Evolutionary conservation across 1,140 invertebrate genomes (phyloP).

Genomic region (Mercenaria mercenaria): DNA sequence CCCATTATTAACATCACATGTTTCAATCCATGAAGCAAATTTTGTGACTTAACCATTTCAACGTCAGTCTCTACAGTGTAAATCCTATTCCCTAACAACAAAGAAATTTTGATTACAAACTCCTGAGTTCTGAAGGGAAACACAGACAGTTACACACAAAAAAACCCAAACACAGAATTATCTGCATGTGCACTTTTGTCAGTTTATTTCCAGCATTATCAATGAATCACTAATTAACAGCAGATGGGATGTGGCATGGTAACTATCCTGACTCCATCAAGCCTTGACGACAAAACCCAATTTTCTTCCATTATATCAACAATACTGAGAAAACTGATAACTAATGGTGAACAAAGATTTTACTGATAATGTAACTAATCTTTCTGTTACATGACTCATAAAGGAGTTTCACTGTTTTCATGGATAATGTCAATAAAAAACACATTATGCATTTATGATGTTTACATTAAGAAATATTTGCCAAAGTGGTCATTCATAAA

Average conservation of each 20-base stretch:
- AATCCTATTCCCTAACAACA: background rate
- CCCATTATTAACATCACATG: slow-evolving; percentile 32
- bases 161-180: background rate
- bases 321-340: background rate
- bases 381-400: background rate
- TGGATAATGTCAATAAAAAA: background rate
- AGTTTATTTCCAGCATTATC: slow-evolving; percentile 1
- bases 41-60: background rate
- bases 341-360: background rate
- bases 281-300: background rate
- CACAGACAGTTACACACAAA: background rate
- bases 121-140: background rate
- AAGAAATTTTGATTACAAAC: slow-evolving; percentile 12
- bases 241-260: background rate
- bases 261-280: background rate
- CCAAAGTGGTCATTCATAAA: background rate
- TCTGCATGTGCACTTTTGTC: background rate
- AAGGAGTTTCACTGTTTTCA: background rate
- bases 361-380: background rate
- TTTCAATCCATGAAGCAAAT: background rate
- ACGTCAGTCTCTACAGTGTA: background rate
- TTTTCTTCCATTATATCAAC: background rate
- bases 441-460: background rate
- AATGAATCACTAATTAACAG: slow-evolving; percentile 22
- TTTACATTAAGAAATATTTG: background rate